Evolutionary conservation across 2,797 vertebrate genomes (phyloP).

Genomic region (Hemitrygon akajei): DNA sequence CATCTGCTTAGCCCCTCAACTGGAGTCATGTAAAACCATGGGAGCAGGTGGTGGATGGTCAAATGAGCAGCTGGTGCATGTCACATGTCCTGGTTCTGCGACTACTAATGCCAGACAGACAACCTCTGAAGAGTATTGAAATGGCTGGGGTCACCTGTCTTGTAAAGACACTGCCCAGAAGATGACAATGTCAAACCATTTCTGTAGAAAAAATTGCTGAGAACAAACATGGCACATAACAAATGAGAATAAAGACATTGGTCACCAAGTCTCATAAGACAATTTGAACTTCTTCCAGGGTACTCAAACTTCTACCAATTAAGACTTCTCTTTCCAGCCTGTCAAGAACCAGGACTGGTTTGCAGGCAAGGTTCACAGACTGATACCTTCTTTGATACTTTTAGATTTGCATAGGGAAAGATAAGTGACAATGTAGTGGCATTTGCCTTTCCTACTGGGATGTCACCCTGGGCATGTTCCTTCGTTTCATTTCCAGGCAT

Average conservation of each 20-base stretch:
- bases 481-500: not conserved
- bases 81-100: no score
- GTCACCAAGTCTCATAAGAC: not conserved
- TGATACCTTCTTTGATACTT: not conserved
- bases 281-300: not conserved
- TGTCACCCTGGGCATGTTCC: not conserved
- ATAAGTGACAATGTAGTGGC: not conserved
- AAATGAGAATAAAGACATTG: not conserved
- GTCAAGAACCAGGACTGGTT: not conserved
- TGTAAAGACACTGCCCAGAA: no score
- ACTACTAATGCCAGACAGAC: no score
- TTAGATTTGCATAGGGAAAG: not conserved
- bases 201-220: no score
- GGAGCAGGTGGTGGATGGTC: no score
- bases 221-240: no score
- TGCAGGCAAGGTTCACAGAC: not conserved
- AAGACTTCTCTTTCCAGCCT: not conserved
- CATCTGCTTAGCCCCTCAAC: no score
- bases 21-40: no score
- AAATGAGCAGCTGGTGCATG: no score
- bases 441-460: not conserved
- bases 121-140: no score
- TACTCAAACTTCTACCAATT: not conserved
- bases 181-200: no score
- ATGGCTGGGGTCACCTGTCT: no score